Conservation (phyloP, 2,888 invertebrate species). For the Drosophila meridiana region DNA sequence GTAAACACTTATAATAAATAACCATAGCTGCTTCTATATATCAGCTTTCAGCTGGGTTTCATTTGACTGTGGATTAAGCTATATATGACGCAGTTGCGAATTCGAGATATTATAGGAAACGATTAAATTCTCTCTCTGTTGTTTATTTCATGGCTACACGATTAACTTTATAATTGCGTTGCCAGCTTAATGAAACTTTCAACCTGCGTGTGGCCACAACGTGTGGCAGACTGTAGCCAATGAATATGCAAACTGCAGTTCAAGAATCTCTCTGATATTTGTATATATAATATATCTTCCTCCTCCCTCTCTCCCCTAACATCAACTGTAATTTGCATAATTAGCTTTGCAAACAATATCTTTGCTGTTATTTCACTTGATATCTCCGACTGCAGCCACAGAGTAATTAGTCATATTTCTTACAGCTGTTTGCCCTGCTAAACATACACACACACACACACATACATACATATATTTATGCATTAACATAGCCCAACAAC, state of each 20-base stretch:
- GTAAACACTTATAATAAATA: conserved; percentile 12
- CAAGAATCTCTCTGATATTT: conserved; percentile 4
- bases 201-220: not conserved
- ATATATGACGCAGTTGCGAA: conserved; percentile 47
- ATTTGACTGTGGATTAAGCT: conserved; percentile 25
- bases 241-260: conserved; percentile 48
- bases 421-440: conserved; percentile 4
- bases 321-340: conserved; percentile 54
- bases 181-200: conserved; percentile 11
- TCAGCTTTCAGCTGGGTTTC: conserved; percentile 12
- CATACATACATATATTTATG: conserved; percentile 23
- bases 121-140: not conserved
- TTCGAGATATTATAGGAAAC: conserved; percentile 29
- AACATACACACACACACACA: no score
- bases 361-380: conserved; percentile 25
- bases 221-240: not conserved
- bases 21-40: not conserved
- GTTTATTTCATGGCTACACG: conserved; percentile 30
- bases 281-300: not conserved
- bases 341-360: conserved; percentile 41
- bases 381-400: conserved; percentile 14
- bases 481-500: conserved; percentile 6
- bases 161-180: conserved; percentile 25
- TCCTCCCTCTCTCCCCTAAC: not conserved
- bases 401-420: conserved; percentile 43